A percentile compares a stretch with the other conserved stretches of the same genome.
Evolutionary conservation across 2,888 invertebrate species (phyloP).

Genomic region (Clunio marinus): DNA sequence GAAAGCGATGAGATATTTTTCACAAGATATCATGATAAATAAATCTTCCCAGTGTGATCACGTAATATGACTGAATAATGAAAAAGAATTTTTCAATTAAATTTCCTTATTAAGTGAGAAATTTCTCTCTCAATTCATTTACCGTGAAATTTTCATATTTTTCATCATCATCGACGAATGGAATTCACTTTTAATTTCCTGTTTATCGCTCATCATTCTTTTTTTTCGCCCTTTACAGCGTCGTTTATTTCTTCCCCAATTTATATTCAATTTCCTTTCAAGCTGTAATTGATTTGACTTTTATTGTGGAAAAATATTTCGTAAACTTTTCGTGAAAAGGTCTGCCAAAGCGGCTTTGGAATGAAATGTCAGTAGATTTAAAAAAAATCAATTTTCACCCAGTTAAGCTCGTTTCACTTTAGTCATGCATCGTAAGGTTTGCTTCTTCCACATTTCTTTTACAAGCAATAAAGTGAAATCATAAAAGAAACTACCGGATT

Average conservation of each 20-base stretch:
- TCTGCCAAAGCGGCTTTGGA: background rate
- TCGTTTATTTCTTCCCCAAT: background rate
- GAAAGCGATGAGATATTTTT: no score
- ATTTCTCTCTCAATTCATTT: slow-evolving; percentile 9
- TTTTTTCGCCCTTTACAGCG: background rate
- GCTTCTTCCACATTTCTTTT: background rate
- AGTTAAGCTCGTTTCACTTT: background rate
- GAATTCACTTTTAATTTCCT: slow-evolving; percentile 35
- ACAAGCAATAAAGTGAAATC: background rate
- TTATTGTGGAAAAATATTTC: background rate
- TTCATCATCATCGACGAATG: background rate
- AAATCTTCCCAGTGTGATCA: no score
- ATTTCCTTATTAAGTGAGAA: slow-evolving; percentile 27
- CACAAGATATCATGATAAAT: no score
- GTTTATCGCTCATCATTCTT: slow-evolving; percentile 16
- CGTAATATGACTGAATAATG: background rate
- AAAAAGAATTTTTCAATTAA: slow-evolving; percentile 9
- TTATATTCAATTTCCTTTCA: slow-evolving; percentile 20
- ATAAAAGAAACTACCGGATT: slow-evolving; percentile 2
- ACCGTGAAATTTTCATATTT: background rate
- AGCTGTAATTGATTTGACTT: slow-evolving; percentile 31
- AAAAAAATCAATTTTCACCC: slow-evolving; percentile 20
- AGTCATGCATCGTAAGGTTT: background rate
- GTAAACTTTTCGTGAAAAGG: background rate
- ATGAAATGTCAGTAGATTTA: background rate